A percentile compares a stretch with the other conserved stretches of the same genome.
Evolutionary conservation across 2,888 invertebrate species (phyloP).

Genomic region (Melolontha melolontha): DNA sequence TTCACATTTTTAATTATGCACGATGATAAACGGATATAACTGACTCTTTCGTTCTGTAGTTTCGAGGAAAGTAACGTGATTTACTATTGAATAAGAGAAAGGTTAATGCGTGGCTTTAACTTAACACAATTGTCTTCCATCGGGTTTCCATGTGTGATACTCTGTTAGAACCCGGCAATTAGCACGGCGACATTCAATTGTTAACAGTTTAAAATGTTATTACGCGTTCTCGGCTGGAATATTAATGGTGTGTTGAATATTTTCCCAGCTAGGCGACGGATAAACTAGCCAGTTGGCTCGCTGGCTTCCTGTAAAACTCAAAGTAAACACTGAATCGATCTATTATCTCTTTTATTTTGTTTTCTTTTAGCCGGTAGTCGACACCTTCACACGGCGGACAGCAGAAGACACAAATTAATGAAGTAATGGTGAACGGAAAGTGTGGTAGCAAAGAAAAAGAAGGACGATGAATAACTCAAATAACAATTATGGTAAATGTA

Average conservation of each 20-base stretch:
- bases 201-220: constrained; percentile 32
- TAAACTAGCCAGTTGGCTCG: background rate
- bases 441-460: background rate
- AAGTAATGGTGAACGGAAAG: too few species aligned
- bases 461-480: constrained; percentile 19
- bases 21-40: too few species aligned
- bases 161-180: constrained; percentile 21
- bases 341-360: background rate
- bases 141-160: constrained; percentile 5
- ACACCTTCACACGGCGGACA: too few species aligned
- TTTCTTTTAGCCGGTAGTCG: background rate
- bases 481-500: constrained; percentile 33
- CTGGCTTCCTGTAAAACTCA: constrained; percentile 9
- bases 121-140: constrained; percentile 26
- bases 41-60: background rate
- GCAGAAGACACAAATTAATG: too few species aligned
- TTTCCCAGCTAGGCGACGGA: constrained; percentile 5
- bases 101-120: constrained; percentile 5
- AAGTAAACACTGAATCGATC: constrained; percentile 12
- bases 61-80: constrained; percentile 29
- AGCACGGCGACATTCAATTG: constrained; percentile 30
- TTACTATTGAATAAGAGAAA: constrained; percentile 11
- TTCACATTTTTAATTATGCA: too few species aligned
- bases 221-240: constrained; percentile 17
- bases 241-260: constrained; percentile 22